Base-by-base conservation (phyloP, 2,797 vertebrate genomes). In the Champsocephalus gunnari region DNA sequence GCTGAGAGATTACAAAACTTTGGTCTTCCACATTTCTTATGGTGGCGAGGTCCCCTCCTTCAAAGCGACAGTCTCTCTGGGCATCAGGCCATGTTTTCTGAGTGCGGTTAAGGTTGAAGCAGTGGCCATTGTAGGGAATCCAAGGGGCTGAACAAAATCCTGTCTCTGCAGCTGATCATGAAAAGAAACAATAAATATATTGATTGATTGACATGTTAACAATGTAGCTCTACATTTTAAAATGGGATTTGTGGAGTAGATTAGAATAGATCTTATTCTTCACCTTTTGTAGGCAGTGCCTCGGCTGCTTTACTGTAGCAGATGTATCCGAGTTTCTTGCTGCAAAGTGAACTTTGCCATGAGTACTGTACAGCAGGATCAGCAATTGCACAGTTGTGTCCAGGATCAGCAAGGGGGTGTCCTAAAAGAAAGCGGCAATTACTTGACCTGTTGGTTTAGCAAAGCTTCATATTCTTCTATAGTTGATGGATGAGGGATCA, bases 1-100 rank as follows among this genome's bases (percentile, higher is more conserved):
- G 95, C 66, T 97, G 96, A 69, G 97, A 96, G 87, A 96, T 83
- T 64, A 96, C 67, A 77, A 98, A 98, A 82, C 96, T 96, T 73
- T 97, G 95, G 57, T 99, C 97, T 81, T 97, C 96, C 0, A 96
- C 81, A 80, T 94, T 96, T 70, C 94, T 93, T 45, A 98, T 89
- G 83, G 95, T 97, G 0, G 94, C 94, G 0, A 99, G 93, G 65
- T 97, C 95, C 1, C 97, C 97, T 13, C 91, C 95, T 21, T 95
- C 94, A 55, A 93, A 95, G 17, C 93, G 93, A 66, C 98, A 99
- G 0, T 91, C 74, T 34, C 49, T 80, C 77, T 92, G 82, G 5
- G 97, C 96, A 2, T 96, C 93, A 53, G 88, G 84, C 95, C 97
- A 97, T 9, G 95, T 95, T 80, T 92, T 95, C 41, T 79, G 51